Conservation (phyloP, 2,888 invertebrate species). For the Erebia ligea region DNA sequence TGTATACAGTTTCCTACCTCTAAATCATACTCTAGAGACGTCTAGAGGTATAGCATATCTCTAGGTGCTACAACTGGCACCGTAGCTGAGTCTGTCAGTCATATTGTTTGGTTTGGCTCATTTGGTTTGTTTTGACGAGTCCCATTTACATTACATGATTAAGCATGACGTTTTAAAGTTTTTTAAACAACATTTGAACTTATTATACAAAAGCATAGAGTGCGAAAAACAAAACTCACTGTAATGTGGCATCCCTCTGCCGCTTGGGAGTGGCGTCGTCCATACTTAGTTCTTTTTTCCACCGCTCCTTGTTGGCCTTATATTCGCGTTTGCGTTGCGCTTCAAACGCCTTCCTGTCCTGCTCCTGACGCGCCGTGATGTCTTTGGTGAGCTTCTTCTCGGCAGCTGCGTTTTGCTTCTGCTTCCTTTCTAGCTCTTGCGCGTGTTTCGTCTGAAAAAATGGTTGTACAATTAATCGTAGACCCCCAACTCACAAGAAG, state of each 20-base stretch:
- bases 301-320: slow-evolving; percentile 97
- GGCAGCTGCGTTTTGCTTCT: slow-evolving; percentile 93
- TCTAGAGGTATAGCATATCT: too few species aligned
- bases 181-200: too few species aligned
- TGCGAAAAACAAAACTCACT: slow-evolving; percentile 73
- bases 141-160: too few species aligned
- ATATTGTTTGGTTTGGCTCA: too few species aligned
- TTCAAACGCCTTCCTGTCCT: slow-evolving; percentile 95
- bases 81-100: too few species aligned
- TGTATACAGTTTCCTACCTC: too few species aligned
- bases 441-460: slow-evolving; percentile 85
- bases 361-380: slow-evolving; percentile 93
- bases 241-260: slow-evolving; percentile 94
- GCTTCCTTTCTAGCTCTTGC: slow-evolving; percentile 90
- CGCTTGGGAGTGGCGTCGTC: slow-evolving; percentile 96
- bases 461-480: background rate
- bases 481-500: too few species aligned
- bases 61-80: too few species aligned
- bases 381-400: slow-evolving; percentile 98
- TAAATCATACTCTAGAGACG: too few species aligned
- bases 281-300: slow-evolving; percentile 96
- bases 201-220: too few species aligned
- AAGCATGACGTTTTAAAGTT: too few species aligned
- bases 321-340: slow-evolving; percentile 98
- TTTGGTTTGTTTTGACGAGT: too few species aligned